Evolutionary conservation across 2,888 invertebrate genomes (phyloP).

Genomic region (Prosapia bicincta): DNA sequence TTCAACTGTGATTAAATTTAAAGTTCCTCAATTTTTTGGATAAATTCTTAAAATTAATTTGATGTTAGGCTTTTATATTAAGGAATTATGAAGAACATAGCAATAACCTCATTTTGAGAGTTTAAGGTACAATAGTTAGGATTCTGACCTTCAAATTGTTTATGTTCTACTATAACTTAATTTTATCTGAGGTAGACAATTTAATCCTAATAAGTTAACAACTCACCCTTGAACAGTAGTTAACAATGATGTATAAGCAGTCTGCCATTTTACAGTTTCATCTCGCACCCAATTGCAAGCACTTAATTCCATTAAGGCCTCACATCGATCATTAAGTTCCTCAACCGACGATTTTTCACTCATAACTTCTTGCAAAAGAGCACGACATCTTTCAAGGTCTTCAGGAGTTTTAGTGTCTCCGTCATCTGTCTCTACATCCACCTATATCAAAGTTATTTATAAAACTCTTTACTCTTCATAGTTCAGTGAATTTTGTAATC

Average conservation of each 20-base stretch:
- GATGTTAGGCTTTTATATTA: too few relatives aligned
- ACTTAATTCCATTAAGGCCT: conserved; percentile 80
- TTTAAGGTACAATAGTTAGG: not conserved
- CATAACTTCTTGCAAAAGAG: conserved; percentile 69
- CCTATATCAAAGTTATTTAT: conserved; percentile 12
- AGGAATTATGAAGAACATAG: too few relatives aligned
- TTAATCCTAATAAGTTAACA: too few relatives aligned
- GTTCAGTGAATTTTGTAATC: too few relatives aligned
- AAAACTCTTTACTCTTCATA: too few relatives aligned
- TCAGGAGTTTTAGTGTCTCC: conserved; percentile 69
- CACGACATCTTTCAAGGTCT: conserved; percentile 69
- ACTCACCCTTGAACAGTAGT: conserved; percentile 67
- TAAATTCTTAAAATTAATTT: too few relatives aligned
- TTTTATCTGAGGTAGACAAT: too few relatives aligned
- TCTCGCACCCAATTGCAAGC: conserved; percentile 83
- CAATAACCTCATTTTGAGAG: too few relatives aligned
- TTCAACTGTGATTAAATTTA: too few relatives aligned
- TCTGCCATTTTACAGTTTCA: conserved; percentile 79
- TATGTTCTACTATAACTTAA: too few relatives aligned
- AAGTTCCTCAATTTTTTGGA: too few relatives aligned
- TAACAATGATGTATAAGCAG: conserved; percentile 72
- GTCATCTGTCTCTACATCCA: conserved; percentile 32
- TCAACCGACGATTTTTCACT: conserved; percentile 74
- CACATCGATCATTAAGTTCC: conserved; percentile 82
- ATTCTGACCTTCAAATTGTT: not conserved